Conservation (phyloP, 2,797 vertebrate species). For the Bradypodion pumilum region DNA sequence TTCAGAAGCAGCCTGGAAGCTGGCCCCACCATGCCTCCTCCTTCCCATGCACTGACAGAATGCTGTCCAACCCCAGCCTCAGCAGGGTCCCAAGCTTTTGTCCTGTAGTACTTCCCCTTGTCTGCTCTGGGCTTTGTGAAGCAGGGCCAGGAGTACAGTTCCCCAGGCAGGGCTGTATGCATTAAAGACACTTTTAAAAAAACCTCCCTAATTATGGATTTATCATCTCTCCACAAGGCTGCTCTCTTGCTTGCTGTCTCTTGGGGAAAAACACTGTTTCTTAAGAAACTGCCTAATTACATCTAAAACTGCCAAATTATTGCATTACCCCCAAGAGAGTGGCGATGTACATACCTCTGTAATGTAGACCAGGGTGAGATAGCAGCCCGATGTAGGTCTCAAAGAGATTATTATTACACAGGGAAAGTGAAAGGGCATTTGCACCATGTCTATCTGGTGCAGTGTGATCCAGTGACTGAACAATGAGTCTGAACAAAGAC, state of each 20-base stretch:
- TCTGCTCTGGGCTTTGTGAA: conserved; percentile 16
- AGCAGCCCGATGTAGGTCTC: conserved; percentile 32
- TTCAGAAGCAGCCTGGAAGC: conserved; percentile 15
- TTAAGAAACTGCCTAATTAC: conserved; percentile 47
- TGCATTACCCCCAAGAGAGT: conserved; percentile 42
- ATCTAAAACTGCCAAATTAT: conserved; percentile 48
- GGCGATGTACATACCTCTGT: conserved; percentile 40
- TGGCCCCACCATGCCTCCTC: background rate
- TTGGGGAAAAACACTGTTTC: conserved; percentile 35
- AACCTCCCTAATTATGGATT: conserved; percentile 41
- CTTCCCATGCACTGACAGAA: background rate
- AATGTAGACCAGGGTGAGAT: conserved; percentile 44
- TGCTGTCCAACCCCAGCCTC: background rate
- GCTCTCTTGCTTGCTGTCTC: conserved; percentile 30
- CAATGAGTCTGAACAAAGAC: background rate
- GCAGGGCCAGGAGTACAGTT: conserved; percentile 5
- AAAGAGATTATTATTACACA: conserved; percentile 27
- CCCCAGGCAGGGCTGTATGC: conserved; percentile 16
- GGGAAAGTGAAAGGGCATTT: conserved; percentile 22
- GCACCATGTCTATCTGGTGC: conserved; percentile 1
- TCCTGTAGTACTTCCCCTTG: conserved; percentile 22
- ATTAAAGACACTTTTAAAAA: conserved; percentile 34
- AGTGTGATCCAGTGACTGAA: conserved; percentile 15
- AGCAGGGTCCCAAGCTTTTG: conserved; percentile 11
- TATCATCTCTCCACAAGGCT: conserved; percentile 43